Base-by-base conservation (phyloP, 2,113 vertebrate genomes). In the Nothocercus julius region DNA sequence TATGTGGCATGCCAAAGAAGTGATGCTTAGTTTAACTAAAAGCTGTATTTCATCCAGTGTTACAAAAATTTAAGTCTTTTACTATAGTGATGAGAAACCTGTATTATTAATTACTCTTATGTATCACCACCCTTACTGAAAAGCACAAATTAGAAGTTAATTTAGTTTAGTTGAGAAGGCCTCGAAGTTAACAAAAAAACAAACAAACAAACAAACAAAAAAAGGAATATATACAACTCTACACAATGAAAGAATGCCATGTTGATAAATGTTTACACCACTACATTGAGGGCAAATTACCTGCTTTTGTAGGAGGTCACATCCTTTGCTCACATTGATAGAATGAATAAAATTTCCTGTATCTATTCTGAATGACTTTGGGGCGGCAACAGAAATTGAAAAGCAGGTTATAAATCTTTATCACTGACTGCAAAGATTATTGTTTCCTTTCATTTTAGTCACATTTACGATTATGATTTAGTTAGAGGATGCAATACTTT, bases 131-230 rank as follows among this genome's bases (percentile, higher is more conserved):
- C 53, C 30, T 90, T 89, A 93, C 28, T 87, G 51, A 84, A 91
- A 91, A 87, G 42, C 42, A 79, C 34, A 78, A 92, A 93, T 89
- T 87, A 25, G 28, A 78, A 86, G 34, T 83, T 95, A 95, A 97
- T 94, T 97, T 22, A 87, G 78, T 95, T 93, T 89, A 38, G 64
- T 75, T 34, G 77, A 92, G 53, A 59, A 82, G 34, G 44, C 19
- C 28, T 95, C 51, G 51, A 66, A 25, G 66, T 73, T 83, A 92
- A 89, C 44, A 49, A 49, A 21, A 22, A 49, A 8, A 49, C 22
- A 8, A 49, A 47, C 8, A 47, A 45, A 45, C 13, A 45, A 45
- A 47, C 42, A 30, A 68, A 15, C 11, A 11, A 27, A 3, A 62
- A 36, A 38, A 8, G 36, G 20, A 54, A 27, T n/a, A 45, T 22